These are phyloP conservation scores for Malthinus seriepunctatus DNA, from an alignment of 2,888 invertebrate species.

Conservation along the genomic window DNA sequence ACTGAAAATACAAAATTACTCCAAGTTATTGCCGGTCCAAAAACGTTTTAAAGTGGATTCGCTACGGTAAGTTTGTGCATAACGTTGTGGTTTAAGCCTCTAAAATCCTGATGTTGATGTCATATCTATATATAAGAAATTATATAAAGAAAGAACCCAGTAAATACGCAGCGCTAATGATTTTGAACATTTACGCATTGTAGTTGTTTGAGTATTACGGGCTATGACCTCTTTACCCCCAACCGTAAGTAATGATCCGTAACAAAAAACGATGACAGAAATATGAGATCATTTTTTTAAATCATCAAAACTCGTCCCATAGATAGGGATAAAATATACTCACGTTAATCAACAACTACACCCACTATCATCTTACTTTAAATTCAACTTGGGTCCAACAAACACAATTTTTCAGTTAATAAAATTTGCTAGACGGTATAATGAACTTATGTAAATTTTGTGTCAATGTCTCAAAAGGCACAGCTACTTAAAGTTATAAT, in stretches of 20 bases:
- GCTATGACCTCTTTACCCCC: constrained; percentile 28
- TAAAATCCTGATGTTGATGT: constrained; percentile 29
- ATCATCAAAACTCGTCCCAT: constrained; percentile 11
- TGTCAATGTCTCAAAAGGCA: not conserved
- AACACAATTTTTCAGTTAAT: constrained; percentile 2
- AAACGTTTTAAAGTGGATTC: not conserved
- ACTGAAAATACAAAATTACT: no score
- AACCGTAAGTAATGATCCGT: constrained; percentile 10
- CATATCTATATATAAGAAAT: constrained; percentile 17
- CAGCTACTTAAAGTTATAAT: not conserved
- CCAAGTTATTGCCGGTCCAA: not conserved
- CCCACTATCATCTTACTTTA: constrained; percentile 12
- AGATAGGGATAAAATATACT: constrained; percentile 7
- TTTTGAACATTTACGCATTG: constrained; percentile 27
- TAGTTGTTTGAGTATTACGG: constrained; percentile 26
- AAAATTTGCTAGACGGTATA: not conserved
- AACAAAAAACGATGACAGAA: constrained; percentile 29
- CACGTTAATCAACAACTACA: constrained; percentile 15
- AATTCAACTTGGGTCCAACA: not conserved
- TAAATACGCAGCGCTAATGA: constrained; percentile 17
- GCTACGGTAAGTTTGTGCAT: not conserved
- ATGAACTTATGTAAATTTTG: constrained; percentile 4
- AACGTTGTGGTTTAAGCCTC: not conserved
- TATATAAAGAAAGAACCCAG: constrained; percentile 15
- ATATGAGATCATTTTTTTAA: constrained; percentile 30